phyloP scores from a whole-genome alignment of 1,140 invertebrate genomes.

The Phymorhynchus buccinoides region DNA sequence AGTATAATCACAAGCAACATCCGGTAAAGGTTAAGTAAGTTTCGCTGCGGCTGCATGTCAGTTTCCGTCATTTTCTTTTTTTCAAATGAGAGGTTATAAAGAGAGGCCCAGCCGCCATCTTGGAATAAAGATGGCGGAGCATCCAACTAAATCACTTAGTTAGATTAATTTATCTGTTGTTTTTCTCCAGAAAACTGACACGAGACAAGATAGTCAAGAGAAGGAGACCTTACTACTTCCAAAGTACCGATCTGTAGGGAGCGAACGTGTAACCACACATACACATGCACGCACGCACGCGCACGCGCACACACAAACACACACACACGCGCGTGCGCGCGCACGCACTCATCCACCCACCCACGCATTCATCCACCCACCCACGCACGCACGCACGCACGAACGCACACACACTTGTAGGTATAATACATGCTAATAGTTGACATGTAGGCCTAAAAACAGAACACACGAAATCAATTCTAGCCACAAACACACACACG shows the following conservation, averaged over 20 bases:
- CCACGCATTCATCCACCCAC: neutral
- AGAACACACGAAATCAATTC: neutral
- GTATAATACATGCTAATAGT: neutral
- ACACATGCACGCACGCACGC: neutral
- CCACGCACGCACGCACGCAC: neutral
- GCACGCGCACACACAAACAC: constrained; percentile 9
- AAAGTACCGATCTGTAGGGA: no score
- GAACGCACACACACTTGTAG: neutral
- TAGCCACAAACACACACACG: neutral
- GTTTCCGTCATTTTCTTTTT: no score
- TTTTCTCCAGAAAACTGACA: neutral
- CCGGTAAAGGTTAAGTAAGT: no score
- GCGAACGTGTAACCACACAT: neutral
- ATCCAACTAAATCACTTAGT: neutral
- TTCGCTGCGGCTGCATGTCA: no score
- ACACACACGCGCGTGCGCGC: neutral
- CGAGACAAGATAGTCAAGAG: neutral
- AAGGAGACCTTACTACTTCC: no score
- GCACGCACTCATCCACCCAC: neutral
- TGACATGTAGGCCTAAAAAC: neutral
- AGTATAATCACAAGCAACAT: no score
- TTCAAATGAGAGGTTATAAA: no score
- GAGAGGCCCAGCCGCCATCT: neutral
- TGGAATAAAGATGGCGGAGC: neutral
- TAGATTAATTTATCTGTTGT: neutral